Percentiles rank a stretch among this genome's conserved stretches.
Evolutionary conservation across 2,888 invertebrate genomes (phyloP).

Genomic region (Cenopis cana): DNA sequence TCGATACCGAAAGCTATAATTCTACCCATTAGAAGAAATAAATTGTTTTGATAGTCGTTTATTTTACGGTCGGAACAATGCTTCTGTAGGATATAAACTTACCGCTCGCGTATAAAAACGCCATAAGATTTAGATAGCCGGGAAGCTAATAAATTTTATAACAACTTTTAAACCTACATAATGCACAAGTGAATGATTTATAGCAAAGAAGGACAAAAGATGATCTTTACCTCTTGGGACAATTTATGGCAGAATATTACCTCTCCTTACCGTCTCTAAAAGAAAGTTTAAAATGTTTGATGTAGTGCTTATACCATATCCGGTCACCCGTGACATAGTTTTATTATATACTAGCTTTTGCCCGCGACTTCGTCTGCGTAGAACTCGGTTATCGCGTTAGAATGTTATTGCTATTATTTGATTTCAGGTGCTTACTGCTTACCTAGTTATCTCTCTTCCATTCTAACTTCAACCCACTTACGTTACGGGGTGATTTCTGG

Average conservation of each 20-base stretch:
- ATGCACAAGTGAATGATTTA: constrained; percentile 57
- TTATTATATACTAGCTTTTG: no score
- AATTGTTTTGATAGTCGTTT: constrained; percentile 68
- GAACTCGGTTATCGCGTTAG: no score
- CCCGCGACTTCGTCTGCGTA: no score
- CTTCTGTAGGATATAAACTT: constrained; percentile 45
- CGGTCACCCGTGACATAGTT: constrained; percentile 33
- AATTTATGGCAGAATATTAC: constrained; percentile 72
- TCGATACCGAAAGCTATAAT: constrained; percentile 47
- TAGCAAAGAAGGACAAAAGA: constrained; percentile 61
- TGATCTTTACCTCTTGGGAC: constrained; percentile 70
- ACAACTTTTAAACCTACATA: constrained; percentile 57
- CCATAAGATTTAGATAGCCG: constrained; percentile 42
- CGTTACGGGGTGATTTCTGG: no score
- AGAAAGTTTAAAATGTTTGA: constrained; percentile 77
- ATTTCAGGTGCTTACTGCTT: no score
- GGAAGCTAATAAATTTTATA: constrained; percentile 43
- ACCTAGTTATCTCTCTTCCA: no score
- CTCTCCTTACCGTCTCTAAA: constrained; percentile 67
- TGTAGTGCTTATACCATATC: constrained; percentile 55
- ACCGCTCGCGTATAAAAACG: constrained; percentile 41
- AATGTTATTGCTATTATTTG: no score
- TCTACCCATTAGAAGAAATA: constrained; percentile 64
- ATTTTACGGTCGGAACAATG: constrained; percentile 61
- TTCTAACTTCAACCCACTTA: no score